These are phyloP conservation scores for Bathynomus jamesi DNA, from an alignment of 1,140 invertebrate genomes.

Conservation along the genomic window DNA sequence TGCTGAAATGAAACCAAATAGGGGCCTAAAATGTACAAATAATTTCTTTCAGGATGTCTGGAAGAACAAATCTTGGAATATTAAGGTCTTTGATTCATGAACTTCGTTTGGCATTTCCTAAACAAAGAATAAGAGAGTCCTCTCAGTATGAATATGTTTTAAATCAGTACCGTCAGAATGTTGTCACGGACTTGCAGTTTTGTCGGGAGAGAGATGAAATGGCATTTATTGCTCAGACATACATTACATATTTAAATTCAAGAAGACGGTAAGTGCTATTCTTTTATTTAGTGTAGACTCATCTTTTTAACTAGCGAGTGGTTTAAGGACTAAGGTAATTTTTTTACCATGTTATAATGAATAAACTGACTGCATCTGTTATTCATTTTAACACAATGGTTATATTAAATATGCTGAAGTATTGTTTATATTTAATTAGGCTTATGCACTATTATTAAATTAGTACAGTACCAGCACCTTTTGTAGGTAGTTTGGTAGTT, in stretches of 20 bases:
- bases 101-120: not conserved
- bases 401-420: no score
- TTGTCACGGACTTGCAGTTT: not conserved
- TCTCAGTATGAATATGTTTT: not conserved
- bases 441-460: no score
- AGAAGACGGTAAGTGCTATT: not conserved
- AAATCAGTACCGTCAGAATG: not conserved
- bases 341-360: no score
- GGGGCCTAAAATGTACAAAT: not conserved
- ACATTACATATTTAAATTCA: not conserved
- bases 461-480: no score
- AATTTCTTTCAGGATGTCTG: not conserved
- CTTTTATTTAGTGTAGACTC: no score
- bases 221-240: not conserved
- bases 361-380: no score
- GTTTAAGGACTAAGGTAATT: no score
- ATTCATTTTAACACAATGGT: no score
- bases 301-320: no score
- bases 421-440: no score
- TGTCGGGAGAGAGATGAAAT: not conserved
- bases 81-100: not conserved
- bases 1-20: no score
- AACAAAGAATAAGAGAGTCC: not conserved
- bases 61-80: not conserved
- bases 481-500: no score